phyloP scores from a whole-genome alignment of 2,113 vertebrate species.

The Percopsis transmontana region DNA sequence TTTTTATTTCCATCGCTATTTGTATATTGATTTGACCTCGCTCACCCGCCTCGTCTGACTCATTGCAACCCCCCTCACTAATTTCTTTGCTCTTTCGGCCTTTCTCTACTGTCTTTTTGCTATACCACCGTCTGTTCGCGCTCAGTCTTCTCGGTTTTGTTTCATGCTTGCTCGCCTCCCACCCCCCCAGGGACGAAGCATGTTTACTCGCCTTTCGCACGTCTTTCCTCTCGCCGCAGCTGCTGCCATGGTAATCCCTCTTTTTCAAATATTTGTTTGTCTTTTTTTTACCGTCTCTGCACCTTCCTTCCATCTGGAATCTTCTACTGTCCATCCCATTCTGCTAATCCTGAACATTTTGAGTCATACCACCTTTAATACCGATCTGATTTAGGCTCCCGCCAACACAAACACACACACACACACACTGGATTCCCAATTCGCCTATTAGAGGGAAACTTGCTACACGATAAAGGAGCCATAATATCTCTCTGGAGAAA shows the following conservation, averaged over 20 bases:
- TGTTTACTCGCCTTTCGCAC: slow-evolving; percentile 72
- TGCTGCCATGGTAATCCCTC: slow-evolving; percentile 73
- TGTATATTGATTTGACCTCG: slow-evolving; percentile 47
- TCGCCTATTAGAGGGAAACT: too few relatives aligned
- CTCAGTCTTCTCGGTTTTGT: slow-evolving; percentile 39
- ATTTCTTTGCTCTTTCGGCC: slow-evolving; percentile 26
- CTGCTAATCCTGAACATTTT: background rate
- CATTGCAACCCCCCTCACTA: slow-evolving; percentile 25
- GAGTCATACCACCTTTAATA: too few relatives aligned
- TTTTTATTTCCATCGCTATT: slow-evolving; percentile 24
- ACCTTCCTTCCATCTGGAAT: slow-evolving; percentile 17
- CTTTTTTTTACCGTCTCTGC: slow-evolving; percentile 62
- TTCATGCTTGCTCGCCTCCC: slow-evolving; percentile 44
- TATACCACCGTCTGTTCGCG: slow-evolving; percentile 18
- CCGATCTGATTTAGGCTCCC: too few relatives aligned
- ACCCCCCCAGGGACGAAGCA: slow-evolving; percentile 68
- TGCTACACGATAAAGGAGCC: background rate
- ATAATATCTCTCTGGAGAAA: slow-evolving; percentile 72
- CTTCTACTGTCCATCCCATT: slow-evolving; percentile 1
- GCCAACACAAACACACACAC: too few relatives aligned
- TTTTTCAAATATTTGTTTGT: slow-evolving; percentile 79
- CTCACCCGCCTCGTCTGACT: slow-evolving; percentile 7
- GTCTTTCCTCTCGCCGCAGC: slow-evolving; percentile 50
- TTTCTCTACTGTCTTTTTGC: slow-evolving; percentile 11
- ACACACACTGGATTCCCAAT: too few relatives aligned